phyloP scores from a whole-genome alignment of 2,888 invertebrate species.

The Agonopterix heracliana region DNA sequence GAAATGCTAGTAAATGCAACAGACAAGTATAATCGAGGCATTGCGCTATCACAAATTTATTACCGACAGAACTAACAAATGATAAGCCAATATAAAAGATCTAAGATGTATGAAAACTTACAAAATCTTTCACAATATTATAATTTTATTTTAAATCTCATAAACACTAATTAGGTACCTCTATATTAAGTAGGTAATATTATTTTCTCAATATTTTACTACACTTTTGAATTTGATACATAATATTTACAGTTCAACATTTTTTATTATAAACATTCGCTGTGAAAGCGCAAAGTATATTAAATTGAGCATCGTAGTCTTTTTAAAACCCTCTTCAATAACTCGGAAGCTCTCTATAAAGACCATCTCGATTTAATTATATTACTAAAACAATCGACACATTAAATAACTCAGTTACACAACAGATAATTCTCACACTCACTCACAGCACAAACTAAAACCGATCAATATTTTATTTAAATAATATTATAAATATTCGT shows the following conservation, averaged over 20 bases:
- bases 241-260: constrained; percentile 59
- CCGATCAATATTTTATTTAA: constrained; percentile 65
- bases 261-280: constrained; percentile 56
- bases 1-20: constrained; percentile 76
- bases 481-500: constrained; percentile 67
- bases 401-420: constrained; percentile 72
- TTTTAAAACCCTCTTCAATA: constrained; percentile 34
- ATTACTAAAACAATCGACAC: constrained; percentile 57
- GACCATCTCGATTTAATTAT: constrained; percentile 31
- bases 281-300: constrained; percentile 66
- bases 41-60: constrained; percentile 63
- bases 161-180: constrained; percentile 70
- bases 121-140: constrained; percentile 61
- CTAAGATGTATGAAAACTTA: constrained; percentile 54
- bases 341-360: constrained; percentile 51
- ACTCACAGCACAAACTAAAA: constrained; percentile 68
- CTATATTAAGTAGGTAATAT: constrained; percentile 49
- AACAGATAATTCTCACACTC: constrained; percentile 53
- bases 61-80: constrained; percentile 31
- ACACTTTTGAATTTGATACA: constrained; percentile 62
- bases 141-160: constrained; percentile 65
- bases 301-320: constrained; percentile 66
- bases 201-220: constrained; percentile 55
- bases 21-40: constrained; percentile 57
- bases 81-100: constrained; percentile 66